Base-by-base conservation (phyloP, 2,888 invertebrate genomes). In the Spodoptera picta region DNA sequence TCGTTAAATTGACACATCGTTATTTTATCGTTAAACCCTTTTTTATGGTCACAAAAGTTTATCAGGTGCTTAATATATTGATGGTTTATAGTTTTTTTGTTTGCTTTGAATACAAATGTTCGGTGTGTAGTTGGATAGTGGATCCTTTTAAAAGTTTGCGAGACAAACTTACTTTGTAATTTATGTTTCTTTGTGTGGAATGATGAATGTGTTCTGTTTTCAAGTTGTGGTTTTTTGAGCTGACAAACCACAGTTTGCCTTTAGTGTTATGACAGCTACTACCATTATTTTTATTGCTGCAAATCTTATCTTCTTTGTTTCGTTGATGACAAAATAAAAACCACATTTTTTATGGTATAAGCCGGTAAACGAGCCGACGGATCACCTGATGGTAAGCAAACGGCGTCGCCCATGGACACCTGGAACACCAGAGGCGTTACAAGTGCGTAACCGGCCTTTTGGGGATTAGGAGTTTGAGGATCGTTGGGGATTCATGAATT, bases 111-210 rank as follows among this genome's bases (percentile, higher is more conserved):
- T 60, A 64, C 54, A 70, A 74, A 74, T 51, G 61, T 76, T 68
- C 55, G 42, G 43, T 50, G 19, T 49, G 53, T 60, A 57, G 45
- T 60, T 45, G 63, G 57, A 68, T 68, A 73, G 66, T 65, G 60
- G 53, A 46, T 46, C 44, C 62, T 52, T 60, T 59, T 66, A 70
- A 68, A 70, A 75, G 57, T 64, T 71, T 19, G 63, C 55, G 65
- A 50, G 56, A 41, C 36, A 48, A 62, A 65, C 78, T 82, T 83
- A 82, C 82, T 82, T 84, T 81, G 85, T 87, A 85, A 88, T 90
- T 90, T 89, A 90, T 89, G 84, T 78, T 73, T 83, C 87, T 85
- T 88, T 88, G 87, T 87, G 82, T 65, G 65, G 24, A 47, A 65
- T 78, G 65, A 79, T 72, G 63, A 69, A 78, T 76, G 74, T 62